Base-by-base conservation (phyloP, 2,888 invertebrate genomes). In the Chorisops tibialis region DNA sequence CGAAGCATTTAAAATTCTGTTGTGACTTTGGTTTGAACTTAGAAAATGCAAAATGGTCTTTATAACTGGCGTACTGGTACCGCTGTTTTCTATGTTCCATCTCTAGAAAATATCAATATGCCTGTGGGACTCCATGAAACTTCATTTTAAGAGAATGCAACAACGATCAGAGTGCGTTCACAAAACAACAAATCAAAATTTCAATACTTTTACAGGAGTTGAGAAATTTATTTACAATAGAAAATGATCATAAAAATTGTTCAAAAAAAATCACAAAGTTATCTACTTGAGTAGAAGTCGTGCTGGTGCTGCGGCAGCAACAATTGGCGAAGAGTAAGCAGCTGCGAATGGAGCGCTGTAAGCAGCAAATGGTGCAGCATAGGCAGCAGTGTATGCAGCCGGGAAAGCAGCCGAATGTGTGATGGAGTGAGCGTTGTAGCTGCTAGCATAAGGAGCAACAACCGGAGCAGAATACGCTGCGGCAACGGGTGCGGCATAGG, bases 331-430 rank as follows among this genome's bases (percentile, higher is more conserved):
- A 18, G 48, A 48, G 14, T 48, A 48, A 12, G 48, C 48, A 9
- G 19, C 4, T 6, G 37, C 37, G 11, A 9, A 37, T 9, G 37
- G 37, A 37, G 41, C n/a, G 16, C 41, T 41, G 30, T 18, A 4
- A 47, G 38, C 11, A n/a, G n/a, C n/a, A n/a, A n/a, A n/a, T n/a
- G n/a, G n/a, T n/a, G 58, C 58, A 11, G 63, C 51, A 41, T 47
- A 12, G n/a, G 58, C 41, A 19, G 59, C 45, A 19, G 62, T 45
- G 47, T 58, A 61, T 6, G 65, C 61, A 39, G 74, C 74, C 6
- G 76, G 73, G 61, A 75, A 76, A 61, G 75, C 77, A 51, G 73
- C 70, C 39, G 64, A 72, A 45, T 71, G 68, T 62, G 72, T 74
- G 58, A 74, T 41, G n/a, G 35, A 22, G n/a, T 58, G 58, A 35